phyloP scores from a whole-genome alignment of 2,113 vertebrate genomes.

The Anguilla rostrata region DNA sequence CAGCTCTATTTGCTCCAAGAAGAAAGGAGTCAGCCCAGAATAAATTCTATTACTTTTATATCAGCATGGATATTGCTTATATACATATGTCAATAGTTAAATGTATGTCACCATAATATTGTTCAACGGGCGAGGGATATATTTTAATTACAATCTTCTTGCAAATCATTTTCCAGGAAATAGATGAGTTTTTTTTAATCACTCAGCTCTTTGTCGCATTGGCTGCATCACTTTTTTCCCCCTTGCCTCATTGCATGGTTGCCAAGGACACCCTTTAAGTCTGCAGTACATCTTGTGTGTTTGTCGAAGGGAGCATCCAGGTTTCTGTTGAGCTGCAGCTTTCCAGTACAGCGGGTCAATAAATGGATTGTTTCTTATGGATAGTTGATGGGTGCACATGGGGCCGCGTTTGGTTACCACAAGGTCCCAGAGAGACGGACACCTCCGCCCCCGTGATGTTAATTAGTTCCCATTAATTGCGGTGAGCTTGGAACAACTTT shows the following conservation, averaged over 20 bases:
- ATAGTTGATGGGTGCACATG: background rate
- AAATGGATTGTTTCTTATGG: slow-evolving; percentile 17
- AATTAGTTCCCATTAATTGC: slow-evolving; percentile 60
- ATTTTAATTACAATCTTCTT: background rate
- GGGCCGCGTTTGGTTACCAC: slow-evolving; percentile 17
- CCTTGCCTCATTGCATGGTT: slow-evolving; percentile 8
- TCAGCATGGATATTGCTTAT: slow-evolving; percentile 22
- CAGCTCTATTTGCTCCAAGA: slow-evolving; percentile 10
- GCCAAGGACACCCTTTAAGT: slow-evolving; percentile 18
- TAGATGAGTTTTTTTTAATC: background rate
- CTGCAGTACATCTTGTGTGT: slow-evolving; percentile 11
- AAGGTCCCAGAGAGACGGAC: slow-evolving; percentile 40
- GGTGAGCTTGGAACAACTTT: slow-evolving; percentile 29
- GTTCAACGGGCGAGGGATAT: background rate
- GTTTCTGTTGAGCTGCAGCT: slow-evolving; percentile 41
- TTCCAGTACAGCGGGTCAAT: slow-evolving; percentile 6
- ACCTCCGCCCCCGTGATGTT: slow-evolving; percentile 32
- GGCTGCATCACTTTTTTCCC: background rate
- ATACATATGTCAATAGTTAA: slow-evolving; percentile 4
- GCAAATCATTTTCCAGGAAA: background rate
- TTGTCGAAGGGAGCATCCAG: slow-evolving; percentile 19
- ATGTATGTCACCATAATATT: background rate
- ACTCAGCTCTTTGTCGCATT: background rate
- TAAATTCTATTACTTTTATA: slow-evolving; percentile 21
- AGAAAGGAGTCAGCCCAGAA: background rate